These are phyloP conservation scores for Cephalopachus bancanus DNA, from an alignment of 2,797 vertebrate genomes.

Conservation along the genomic window DNA sequence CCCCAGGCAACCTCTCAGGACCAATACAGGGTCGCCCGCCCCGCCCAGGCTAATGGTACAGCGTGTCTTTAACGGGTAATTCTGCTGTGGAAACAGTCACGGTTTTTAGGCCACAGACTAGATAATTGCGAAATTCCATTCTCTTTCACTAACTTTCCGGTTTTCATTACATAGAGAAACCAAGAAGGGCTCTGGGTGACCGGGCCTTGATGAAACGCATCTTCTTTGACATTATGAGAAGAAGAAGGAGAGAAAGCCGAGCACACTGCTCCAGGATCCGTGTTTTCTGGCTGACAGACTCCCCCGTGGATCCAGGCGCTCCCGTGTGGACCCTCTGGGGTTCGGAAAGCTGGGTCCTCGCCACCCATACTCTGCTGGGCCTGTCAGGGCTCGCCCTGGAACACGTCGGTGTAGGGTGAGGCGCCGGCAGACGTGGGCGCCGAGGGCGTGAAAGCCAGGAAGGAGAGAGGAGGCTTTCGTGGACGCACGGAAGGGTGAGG, in stretches of 20 bases:
- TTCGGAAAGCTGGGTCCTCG: not conserved
- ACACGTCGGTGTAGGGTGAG: not conserved
- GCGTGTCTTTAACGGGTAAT: not conserved
- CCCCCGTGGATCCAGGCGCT: not conserved
- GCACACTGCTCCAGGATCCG: not conserved
- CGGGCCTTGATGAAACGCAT: not conserved
- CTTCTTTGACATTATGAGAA: slow-evolving; percentile 2
- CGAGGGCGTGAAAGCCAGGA: slow-evolving; percentile 37
- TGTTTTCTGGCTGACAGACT: not conserved
- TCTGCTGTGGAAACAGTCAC: not conserved
- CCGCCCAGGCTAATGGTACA: too few relatives aligned
- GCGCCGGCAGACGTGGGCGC: not conserved
- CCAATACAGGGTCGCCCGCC: not conserved
- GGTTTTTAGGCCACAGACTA: not conserved
- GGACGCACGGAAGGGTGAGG: too few relatives aligned
- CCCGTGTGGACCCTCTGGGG: not conserved
- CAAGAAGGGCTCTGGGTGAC: not conserved
- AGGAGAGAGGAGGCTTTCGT: not conserved
- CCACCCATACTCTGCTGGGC: not conserved
- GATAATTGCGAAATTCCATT: not conserved
- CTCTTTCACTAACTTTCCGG: not conserved
- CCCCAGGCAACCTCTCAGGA: not conserved
- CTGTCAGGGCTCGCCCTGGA: not conserved
- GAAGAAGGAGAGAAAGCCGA: not conserved
- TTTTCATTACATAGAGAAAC: slow-evolving; percentile 51